A percentile compares a stretch with the other conserved stretches of the same genome.
Evolutionary conservation across 2,797 vertebrate species (phyloP).

Genomic region (Coranthus polyacanthus): DNA sequence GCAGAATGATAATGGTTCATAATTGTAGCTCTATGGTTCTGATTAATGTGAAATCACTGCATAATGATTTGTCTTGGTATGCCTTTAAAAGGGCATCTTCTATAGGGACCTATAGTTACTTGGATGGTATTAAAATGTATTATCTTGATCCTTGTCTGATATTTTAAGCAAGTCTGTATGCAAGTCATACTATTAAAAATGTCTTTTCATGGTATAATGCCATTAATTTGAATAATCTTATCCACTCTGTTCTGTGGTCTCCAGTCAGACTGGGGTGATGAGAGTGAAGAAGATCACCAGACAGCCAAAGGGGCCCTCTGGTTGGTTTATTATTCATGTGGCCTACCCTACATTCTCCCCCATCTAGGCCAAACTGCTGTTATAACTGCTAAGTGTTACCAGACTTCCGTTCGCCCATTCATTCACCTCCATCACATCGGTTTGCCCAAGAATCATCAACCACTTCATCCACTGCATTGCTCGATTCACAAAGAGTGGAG

Average conservation of each 20-base stretch:
- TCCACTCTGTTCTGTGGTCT: slow-evolving; percentile 44
- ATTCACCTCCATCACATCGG: slow-evolving; percentile 68
- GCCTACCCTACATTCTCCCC: slow-evolving; percentile 69
- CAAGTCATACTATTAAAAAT: slow-evolving; percentile 39
- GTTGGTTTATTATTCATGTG: slow-evolving; percentile 83
- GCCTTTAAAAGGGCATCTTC: slow-evolving; percentile 37
- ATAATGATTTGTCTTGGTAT: slow-evolving; percentile 26
- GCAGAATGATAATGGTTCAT: slow-evolving; percentile 62
- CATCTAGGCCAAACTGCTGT: slow-evolving; percentile 80
- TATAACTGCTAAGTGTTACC: slow-evolving; percentile 74
- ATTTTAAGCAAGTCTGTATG: slow-evolving; percentile 28
- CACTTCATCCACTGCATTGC: slow-evolving; percentile 37
- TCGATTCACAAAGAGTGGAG: slow-evolving; percentile 58
- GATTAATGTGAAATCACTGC: slow-evolving; percentile 44
- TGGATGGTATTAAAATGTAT: slow-evolving; percentile 9
- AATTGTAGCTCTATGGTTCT: slow-evolving; percentile 50
- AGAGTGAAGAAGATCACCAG: slow-evolving; percentile 70
- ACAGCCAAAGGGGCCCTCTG: slow-evolving; percentile 74
- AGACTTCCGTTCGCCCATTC: slow-evolving; percentile 66
- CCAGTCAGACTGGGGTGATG: slow-evolving; percentile 44
- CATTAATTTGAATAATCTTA: slow-evolving; percentile 42
- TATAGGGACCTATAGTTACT: slow-evolving; percentile 11
- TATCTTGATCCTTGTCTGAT: slow-evolving; percentile 11
- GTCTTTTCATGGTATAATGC: slow-evolving; percentile 38
- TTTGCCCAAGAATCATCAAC: slow-evolving; percentile 50